Percentiles rank a stretch among this genome's conserved stretches.
Evolutionary conservation across 2,797 vertebrate genomes (phyloP).

Genomic region (Yasuhikotakia modesta): DNA sequence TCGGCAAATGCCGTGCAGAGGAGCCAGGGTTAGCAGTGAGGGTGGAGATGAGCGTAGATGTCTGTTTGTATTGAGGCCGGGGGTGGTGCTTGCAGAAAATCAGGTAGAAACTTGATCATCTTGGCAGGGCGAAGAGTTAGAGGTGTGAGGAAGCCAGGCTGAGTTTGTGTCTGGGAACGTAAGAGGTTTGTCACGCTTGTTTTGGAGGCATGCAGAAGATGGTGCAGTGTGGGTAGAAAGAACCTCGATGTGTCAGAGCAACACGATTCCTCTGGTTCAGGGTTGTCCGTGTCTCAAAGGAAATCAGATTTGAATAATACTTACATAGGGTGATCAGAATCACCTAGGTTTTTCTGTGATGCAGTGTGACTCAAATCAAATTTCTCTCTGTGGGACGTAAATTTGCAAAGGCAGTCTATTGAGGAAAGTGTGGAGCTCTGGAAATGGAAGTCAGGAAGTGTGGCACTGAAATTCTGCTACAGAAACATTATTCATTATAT

Average conservation of each 20-base stretch:
- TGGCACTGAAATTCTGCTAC: neutral
- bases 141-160: constrained; percentile 34
- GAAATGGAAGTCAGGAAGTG: neutral
- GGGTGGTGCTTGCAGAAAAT: constrained; percentile 32
- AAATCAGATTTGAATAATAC: constrained; percentile 54
- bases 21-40: constrained; percentile 27
- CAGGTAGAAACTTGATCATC: constrained; percentile 31
- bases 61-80: constrained; percentile 32
- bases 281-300: constrained; percentile 49
- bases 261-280: constrained; percentile 41
- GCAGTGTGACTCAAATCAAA: constrained; percentile 44
- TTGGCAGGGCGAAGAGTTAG: constrained; percentile 40
- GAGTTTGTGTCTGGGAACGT: constrained; percentile 27
- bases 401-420: constrained; percentile 22
- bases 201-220: constrained; percentile 36
- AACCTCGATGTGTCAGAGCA: constrained; percentile 37
- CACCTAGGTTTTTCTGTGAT: constrained; percentile 41
- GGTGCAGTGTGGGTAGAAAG: constrained; percentile 42
- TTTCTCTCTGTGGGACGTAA: constrained; percentile 26
- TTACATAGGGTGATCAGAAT: constrained; percentile 50
- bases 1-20: constrained; percentile 1
- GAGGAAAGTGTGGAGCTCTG: constrained; percentile 16
- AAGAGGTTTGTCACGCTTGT: constrained; percentile 39
- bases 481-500: neutral
- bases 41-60: constrained; percentile 36